phyloP scores from a whole-genome alignment of 2,888 invertebrate genomes.

The Petrophora chlorosata region DNA sequence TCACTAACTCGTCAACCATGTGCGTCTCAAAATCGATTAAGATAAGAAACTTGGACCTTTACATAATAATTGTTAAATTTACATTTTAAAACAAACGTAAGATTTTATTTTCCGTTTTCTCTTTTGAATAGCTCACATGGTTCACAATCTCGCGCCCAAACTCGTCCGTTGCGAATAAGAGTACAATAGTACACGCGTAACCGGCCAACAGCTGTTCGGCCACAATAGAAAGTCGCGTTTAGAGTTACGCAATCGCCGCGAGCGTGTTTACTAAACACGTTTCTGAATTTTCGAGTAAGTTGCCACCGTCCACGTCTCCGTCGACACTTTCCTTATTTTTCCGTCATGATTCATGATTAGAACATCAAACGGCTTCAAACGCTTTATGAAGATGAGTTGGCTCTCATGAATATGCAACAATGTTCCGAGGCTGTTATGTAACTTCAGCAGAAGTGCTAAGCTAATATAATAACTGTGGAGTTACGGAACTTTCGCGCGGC shows the following conservation, averaged over 20 bases:
- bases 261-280: constrained; percentile 64
- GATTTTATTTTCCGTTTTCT: constrained; percentile 15
- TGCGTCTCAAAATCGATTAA: not conserved
- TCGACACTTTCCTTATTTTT: constrained; percentile 24
- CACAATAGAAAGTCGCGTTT: constrained; percentile 73
- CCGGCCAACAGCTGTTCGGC: constrained; percentile 67
- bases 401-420: constrained; percentile 37
- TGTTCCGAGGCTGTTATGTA: constrained; percentile 34
- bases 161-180: constrained; percentile 60
- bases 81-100: constrained; percentile 9
- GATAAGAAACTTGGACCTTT: not conserved
- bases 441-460: constrained; percentile 33
- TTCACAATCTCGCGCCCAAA: constrained; percentile 45
- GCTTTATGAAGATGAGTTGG: constrained; percentile 28
- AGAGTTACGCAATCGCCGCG: constrained; percentile 66
- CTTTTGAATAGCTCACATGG: not conserved
- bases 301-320: constrained; percentile 10
- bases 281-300: constrained; percentile 34
- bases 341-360: constrained; percentile 19
- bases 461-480: constrained; percentile 37
- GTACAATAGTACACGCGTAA: constrained; percentile 67
- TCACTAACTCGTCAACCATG: too few relatives aligned
- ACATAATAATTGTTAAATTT: not conserved
- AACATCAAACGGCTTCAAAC: constrained; percentile 26
- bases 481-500: constrained; percentile 34